phyloP scores from a whole-genome alignment of 2,113 vertebrate species.

The Tetrax tetrax region DNA sequence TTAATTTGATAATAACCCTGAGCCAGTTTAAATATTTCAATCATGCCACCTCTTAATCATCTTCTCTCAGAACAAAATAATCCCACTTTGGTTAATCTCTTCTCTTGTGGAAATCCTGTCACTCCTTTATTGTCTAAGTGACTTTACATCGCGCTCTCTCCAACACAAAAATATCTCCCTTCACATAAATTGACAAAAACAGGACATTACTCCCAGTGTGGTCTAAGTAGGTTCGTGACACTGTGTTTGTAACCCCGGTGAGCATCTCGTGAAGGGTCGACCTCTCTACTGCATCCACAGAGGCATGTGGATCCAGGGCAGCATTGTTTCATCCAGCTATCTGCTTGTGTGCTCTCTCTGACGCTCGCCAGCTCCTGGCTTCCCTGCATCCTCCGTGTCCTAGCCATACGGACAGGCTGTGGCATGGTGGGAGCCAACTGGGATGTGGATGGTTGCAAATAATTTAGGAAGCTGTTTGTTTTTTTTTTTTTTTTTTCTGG shows the following conservation, averaged over 20 bases:
- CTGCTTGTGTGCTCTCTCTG: not conserved
- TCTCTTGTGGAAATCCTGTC: conserved; percentile 63
- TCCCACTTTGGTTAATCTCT: conserved; percentile 67
- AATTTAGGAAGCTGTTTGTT: not conserved
- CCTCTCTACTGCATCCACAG: accelerated
- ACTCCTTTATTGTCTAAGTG: conserved; percentile 55
- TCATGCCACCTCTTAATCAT: conserved; percentile 66
- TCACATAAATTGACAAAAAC: not conserved
- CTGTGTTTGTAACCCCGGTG: not conserved
- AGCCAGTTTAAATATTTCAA: conserved; percentile 67
- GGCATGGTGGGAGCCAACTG: not conserved
- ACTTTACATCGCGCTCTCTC: not conserved
- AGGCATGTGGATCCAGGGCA: not conserved
- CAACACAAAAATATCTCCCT: not conserved
- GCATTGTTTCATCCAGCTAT: not conserved
- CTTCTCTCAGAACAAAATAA: conserved; percentile 64
- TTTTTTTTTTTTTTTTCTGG: not conserved
- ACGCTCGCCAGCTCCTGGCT: not conserved
- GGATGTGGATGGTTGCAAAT: not conserved
- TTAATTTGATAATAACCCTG: conserved; percentile 67
- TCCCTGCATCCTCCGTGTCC: not conserved
- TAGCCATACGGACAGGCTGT: not conserved
- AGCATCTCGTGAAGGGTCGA: not conserved
- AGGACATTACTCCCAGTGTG: not conserved
- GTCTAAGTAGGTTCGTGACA: not conserved